Evolutionary conservation across 1,140 invertebrate species (phyloP).

Genomic region (Lutraria rhynchaena): DNA sequence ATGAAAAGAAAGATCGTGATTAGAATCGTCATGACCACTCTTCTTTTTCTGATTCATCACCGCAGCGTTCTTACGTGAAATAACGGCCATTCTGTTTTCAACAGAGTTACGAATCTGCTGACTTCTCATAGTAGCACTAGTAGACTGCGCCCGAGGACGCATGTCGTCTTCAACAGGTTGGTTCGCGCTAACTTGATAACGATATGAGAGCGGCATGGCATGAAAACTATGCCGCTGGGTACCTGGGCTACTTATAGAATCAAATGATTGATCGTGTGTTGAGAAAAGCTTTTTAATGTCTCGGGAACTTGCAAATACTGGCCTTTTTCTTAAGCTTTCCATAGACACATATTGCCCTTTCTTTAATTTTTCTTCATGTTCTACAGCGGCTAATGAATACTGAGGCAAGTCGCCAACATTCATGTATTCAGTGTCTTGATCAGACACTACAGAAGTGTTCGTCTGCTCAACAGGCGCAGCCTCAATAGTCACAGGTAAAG

Average conservation of each 20-base stretch:
- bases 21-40: not conserved
- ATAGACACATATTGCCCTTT: slow-evolving; percentile 66
- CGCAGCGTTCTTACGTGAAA: slow-evolving; percentile 41
- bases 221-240: slow-evolving; percentile 73
- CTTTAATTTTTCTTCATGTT: slow-evolving; percentile 55
- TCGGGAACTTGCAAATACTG: slow-evolving; percentile 71
- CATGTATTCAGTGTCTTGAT: slow-evolving; percentile 53
- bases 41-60: slow-evolving; percentile 30
- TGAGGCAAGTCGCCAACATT: slow-evolving; percentile 54
- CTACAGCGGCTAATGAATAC: slow-evolving; percentile 54
- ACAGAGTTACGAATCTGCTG: slow-evolving; percentile 38
- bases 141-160: slow-evolving; percentile 49
- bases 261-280: slow-evolving; percentile 62
- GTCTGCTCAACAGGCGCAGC: slow-evolving; percentile 39
- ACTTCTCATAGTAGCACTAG: slow-evolving; percentile 47
- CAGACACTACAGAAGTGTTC: slow-evolving; percentile 46
- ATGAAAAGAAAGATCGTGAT: not conserved
- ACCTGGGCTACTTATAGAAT: slow-evolving; percentile 63
- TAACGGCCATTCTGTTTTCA: slow-evolving; percentile 50
- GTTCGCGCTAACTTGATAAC: slow-evolving; percentile 30
- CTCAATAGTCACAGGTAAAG: slow-evolving; percentile 41
- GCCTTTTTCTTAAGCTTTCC: slow-evolving; percentile 65
- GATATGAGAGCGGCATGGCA: slow-evolving; percentile 65
- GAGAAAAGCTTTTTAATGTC: slow-evolving; percentile 73
- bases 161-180: slow-evolving; percentile 17